Conservation (phyloP, 2,888 invertebrate genomes). For the Oxycera nigricornis region DNA sequence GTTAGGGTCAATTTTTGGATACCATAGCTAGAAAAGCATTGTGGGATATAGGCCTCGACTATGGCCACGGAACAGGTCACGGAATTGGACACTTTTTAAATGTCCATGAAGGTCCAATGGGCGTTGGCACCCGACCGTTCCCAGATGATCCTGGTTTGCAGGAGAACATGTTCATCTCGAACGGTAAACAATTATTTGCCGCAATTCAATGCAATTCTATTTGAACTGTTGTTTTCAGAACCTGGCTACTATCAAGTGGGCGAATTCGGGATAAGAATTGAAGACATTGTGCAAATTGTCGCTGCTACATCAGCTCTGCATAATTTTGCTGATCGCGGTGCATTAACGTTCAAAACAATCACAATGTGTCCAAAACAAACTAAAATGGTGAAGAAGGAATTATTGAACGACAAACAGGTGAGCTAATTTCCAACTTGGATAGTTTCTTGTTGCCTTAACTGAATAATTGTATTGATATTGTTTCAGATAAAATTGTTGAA, state of each 20-base stretch:
- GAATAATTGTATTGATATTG: background rate
- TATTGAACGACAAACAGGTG: slow-evolving; percentile 82
- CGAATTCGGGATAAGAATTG: slow-evolving; percentile 86
- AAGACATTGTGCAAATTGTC: slow-evolving; percentile 81
- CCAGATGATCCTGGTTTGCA: slow-evolving; percentile 73
- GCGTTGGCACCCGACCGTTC: slow-evolving; percentile 70
- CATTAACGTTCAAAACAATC: slow-evolving; percentile 86
- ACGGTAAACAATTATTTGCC: slow-evolving; percentile 61
- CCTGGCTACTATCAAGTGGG: slow-evolving; percentile 90
- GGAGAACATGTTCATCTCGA: slow-evolving; percentile 74
- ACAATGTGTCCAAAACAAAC: slow-evolving; percentile 91
- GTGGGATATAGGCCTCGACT: slow-evolving; percentile 88
- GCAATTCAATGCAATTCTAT: background rate
- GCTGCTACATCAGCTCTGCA: slow-evolving; percentile 63
- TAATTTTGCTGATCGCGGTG: slow-evolving; percentile 75
- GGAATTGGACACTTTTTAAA: slow-evolving; percentile 89
- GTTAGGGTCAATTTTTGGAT: slow-evolving; percentile 67
- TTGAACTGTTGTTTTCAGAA: slow-evolving; percentile 65
- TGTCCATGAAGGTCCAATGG: slow-evolving; percentile 88
- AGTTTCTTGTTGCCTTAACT: background rate
- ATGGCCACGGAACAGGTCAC: slow-evolving; percentile 90
- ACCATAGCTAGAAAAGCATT: slow-evolving; percentile 77
- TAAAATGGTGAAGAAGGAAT: slow-evolving; percentile 77
- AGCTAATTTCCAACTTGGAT: too few species aligned
- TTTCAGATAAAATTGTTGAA: slow-evolving; percentile 69